phyloP scores from a whole-genome alignment of 2,797 vertebrate species.

The Streptopelia turtur region DNA sequence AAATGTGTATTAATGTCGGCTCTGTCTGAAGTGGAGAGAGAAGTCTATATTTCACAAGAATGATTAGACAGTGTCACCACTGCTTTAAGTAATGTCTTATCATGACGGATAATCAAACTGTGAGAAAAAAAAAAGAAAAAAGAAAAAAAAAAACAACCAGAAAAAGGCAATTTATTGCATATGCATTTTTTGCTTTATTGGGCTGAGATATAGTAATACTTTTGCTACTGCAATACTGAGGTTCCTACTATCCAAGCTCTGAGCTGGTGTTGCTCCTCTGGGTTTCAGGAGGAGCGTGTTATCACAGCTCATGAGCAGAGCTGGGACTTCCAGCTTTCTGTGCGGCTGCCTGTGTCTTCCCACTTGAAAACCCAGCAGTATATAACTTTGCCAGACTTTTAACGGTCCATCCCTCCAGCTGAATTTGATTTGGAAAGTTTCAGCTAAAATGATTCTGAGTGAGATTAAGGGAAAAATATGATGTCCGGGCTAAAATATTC shows the following conservation, averaged over 20 bases:
- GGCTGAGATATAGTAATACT: conserved; percentile 50
- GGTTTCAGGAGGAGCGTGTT: not conserved
- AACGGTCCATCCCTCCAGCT: fast-evolving
- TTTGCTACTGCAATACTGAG: not conserved
- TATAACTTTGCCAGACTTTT: not conserved
- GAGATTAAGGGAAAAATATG: conserved; percentile 16
- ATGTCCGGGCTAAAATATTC: not conserved
- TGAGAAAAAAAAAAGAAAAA: conserved; percentile 21
- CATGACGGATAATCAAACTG: conserved; percentile 80
- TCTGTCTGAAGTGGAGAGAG: conserved; percentile 79
- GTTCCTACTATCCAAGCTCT: not conserved
- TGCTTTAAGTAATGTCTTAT: conserved; percentile 85
- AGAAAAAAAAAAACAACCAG: conserved; percentile 6
- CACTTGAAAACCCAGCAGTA: not conserved
- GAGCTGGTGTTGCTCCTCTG: not conserved
- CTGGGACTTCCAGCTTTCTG: not conserved
- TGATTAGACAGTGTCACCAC: conserved; percentile 85
- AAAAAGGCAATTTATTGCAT: conserved; percentile 70
- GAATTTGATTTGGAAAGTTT: conserved; percentile 24
- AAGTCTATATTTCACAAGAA: conserved; percentile 84
- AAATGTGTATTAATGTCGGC: conserved; percentile 88
- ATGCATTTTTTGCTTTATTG: conserved; percentile 48
- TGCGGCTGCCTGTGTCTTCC: not conserved
- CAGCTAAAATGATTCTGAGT: not conserved
- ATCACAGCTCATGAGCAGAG: not conserved